Evolutionary conservation across 2,888 invertebrate species (phyloP).

Genomic region (Drosophila prolongata): DNA sequence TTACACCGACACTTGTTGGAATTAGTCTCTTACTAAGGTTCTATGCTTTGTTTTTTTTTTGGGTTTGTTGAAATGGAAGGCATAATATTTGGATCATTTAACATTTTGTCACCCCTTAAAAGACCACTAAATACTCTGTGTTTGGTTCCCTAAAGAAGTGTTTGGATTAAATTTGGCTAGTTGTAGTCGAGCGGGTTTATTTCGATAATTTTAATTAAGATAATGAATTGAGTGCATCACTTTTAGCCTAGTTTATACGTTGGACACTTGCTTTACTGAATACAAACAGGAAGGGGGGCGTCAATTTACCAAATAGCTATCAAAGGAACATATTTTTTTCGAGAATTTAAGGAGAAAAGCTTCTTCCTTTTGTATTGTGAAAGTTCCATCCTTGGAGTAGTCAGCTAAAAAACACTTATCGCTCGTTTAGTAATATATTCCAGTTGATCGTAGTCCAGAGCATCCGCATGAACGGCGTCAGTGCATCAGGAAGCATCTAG

Average conservation of each 20-base stretch:
- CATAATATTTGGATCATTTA: not conserved
- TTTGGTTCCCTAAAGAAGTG: no score
- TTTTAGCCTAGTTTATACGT: no score
- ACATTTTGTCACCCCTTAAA: no score
- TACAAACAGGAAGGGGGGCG: no score
- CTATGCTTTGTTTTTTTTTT: not conserved
- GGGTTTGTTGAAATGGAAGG: not conserved
- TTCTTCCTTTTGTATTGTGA: no score
- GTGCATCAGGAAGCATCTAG: constrained; percentile 23
- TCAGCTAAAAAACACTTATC: not conserved
- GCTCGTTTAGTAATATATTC: not conserved
- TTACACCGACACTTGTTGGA: not conserved
- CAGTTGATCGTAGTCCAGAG: constrained; percentile 1
- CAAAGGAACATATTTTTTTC: not conserved
- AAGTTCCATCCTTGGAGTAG: not conserved
- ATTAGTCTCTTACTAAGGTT: not conserved
- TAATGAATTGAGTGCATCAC: no score
- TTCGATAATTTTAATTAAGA: no score
- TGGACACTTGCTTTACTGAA: no score
- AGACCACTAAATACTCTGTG: no score
- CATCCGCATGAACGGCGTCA: constrained; percentile 23
- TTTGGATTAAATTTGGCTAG: no score
- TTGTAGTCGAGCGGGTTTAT: no score
- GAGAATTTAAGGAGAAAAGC: not conserved
- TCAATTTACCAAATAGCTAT: no score